Evolutionary conservation across 1,140 invertebrate genomes (phyloP), one percentile per base, ranked within the genome.

Genomic region (Branchinecta lindahli): DNA sequence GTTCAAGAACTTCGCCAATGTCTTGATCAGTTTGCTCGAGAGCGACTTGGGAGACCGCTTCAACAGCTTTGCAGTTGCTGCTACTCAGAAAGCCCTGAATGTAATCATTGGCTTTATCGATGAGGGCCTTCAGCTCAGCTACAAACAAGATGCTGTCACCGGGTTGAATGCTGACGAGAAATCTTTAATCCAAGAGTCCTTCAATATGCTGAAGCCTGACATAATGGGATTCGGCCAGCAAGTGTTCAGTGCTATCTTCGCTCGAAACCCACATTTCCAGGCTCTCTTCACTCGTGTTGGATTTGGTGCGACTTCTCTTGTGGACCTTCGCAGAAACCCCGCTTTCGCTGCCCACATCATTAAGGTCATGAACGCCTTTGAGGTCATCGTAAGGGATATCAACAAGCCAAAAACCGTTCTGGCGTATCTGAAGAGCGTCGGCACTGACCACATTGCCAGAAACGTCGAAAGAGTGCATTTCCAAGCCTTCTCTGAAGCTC

Each of bases 301-400:
- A 9, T 52, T 52, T 52, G 52, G 52, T 15, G 52, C 12, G 12
- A 61, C 52, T 61, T 20, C 52, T 15, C 52, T 61, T 61, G 18
- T 20, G 2, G 18, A 61, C 12, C 18, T 61, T 12, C 12, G 18
- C 18, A 20, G 2, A 2, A 61, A 61, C 52, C 52, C 52, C 18
- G 52, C 52, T 20, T 61, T 61, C 18, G 52, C 12, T 20, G 18
- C 52, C 12, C 52, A 61, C 52, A 61, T 61, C 12, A 61, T 61
- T 61, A 61, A 61, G 52, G 52, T 61, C 52, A 61, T 61, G 52
- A 61, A 20, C 12, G 52, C 52, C 12, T 61, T 61, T 61, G 52
- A 61, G 12, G 12, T 15, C 52, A 20, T 61, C 18, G 18, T 61
- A 15, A 12, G 6, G 18, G 18, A 15, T 15, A 4, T 61, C 12